These are phyloP conservation scores for Triplophysa dalaica DNA, from an alignment of 2,113 vertebrate species.

Conservation along the genomic window DNA sequence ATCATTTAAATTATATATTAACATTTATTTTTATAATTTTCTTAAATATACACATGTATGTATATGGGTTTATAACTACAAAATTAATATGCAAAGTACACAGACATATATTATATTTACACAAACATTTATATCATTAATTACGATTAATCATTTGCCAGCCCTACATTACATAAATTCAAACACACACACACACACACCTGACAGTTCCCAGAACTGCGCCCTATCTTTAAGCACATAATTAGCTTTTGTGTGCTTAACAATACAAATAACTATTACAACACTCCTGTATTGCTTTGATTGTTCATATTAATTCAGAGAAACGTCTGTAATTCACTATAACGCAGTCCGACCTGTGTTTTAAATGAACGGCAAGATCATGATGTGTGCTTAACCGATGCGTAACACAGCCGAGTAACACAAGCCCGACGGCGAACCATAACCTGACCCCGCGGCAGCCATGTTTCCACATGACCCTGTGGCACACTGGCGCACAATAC, in stretches of 20 bases:
- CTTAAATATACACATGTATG: no score
- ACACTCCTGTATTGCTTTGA: background rate
- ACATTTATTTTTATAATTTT: background rate
- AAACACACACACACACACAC: background rate
- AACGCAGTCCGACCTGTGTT: slow-evolving; percentile 34
- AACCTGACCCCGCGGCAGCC: background rate
- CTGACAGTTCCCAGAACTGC: background rate
- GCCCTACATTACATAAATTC: no score
- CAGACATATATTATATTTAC: no score
- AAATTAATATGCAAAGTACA: no score
- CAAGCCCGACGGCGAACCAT: background rate
- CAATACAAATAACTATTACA: slow-evolving; percentile 1
- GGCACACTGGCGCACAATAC: background rate
- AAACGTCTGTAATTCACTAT: background rate
- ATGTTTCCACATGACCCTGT: slow-evolving; percentile 3
- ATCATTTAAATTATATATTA: background rate
- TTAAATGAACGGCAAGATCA: slow-evolving; percentile 6
- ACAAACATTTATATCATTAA: no score
- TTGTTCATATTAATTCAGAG: background rate
- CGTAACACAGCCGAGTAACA: slow-evolving; percentile 35
- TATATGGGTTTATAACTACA: no score
- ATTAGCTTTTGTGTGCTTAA: background rate
- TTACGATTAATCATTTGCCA: no score
- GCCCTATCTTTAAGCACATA: background rate
- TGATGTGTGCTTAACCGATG: slow-evolving; percentile 32